A percentile compares a stretch with the other conserved stretches of the same genome.
Evolutionary conservation across 2,797 vertebrate genomes (phyloP).

Genomic region (Paratrypauchen microcephalus): DNA sequence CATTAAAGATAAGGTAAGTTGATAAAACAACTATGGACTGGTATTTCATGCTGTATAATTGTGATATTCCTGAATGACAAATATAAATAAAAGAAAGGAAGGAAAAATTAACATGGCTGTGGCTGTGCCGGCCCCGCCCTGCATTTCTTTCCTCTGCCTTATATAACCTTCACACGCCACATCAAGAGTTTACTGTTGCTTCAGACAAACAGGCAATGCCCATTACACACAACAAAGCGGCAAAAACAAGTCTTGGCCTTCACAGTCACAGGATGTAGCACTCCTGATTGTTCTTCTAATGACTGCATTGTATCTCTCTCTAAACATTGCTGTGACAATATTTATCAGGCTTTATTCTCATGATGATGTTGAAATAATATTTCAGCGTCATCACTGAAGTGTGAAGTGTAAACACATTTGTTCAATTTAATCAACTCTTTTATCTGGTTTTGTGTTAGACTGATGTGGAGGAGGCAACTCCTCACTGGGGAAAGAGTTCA

Average conservation of each 20-base stretch:
- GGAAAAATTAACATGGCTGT: constrained; percentile 37
- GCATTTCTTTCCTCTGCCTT: constrained; percentile 20
- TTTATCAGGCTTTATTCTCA: not conserved
- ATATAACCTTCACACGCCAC: constrained; percentile 1
- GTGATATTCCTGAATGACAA: constrained; percentile 22
- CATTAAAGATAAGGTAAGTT: constrained; percentile 76
- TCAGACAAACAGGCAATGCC: constrained; percentile 1
- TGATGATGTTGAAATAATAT: not conserved
- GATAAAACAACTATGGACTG: not conserved
- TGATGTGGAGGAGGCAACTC: constrained; percentile 62
- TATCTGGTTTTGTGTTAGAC: constrained; percentile 51
- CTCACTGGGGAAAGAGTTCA: constrained; percentile 69
- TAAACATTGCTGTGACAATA: not conserved
- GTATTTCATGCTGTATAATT: not conserved
- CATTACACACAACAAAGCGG: constrained; percentile 14
- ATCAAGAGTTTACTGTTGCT: constrained; percentile 15
- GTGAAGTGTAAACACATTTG: not conserved
- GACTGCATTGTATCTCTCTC: not conserved
- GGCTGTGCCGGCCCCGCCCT: constrained; percentile 34
- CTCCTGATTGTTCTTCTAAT: not conserved
- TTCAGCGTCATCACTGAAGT: too few relatives aligned
- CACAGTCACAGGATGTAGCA: not conserved
- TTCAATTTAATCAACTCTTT: not conserved
- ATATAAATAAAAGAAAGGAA: constrained; percentile 40
- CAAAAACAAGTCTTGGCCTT: constrained; percentile 11